These are phyloP conservation scores for Gnathonemus echidnorhynchus DNA, from an alignment of 2,113 vertebrate genomes.

Conservation along the genomic window DNA sequence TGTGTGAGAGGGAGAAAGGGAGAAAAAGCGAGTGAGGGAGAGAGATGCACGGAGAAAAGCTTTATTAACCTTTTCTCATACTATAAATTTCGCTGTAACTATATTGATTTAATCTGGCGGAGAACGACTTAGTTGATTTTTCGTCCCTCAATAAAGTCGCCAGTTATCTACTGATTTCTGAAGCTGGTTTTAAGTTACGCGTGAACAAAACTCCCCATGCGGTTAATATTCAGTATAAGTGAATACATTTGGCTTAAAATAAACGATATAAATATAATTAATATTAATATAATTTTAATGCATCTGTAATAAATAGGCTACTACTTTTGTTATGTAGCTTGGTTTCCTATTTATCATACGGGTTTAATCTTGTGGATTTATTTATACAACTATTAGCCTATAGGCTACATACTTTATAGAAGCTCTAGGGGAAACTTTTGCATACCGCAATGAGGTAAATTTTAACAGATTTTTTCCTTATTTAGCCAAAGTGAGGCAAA, in stretches of 20 bases:
- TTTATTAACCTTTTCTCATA: background rate
- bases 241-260: background rate
- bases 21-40: conserved; percentile 7
- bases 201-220: background rate
- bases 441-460: background rate
- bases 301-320: background rate
- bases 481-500: background rate
- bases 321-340: background rate
- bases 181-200: background rate
- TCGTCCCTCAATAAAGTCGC: background rate
- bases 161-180: background rate
- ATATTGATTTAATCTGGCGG: background rate
- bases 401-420: background rate
- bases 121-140: background rate
- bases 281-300: background rate
- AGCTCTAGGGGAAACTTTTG: background rate
- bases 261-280: background rate
- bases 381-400: background rate
- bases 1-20: conserved; percentile 22
- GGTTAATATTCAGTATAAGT: background rate
- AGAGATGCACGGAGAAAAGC: conserved; percentile 28
- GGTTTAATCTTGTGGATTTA: background rate
- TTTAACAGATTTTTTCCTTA: background rate
- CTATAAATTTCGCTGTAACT: background rate
- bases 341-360: background rate